phyloP scores from a whole-genome alignment of 1,140 invertebrate species.

The Brachionus angularis region DNA sequence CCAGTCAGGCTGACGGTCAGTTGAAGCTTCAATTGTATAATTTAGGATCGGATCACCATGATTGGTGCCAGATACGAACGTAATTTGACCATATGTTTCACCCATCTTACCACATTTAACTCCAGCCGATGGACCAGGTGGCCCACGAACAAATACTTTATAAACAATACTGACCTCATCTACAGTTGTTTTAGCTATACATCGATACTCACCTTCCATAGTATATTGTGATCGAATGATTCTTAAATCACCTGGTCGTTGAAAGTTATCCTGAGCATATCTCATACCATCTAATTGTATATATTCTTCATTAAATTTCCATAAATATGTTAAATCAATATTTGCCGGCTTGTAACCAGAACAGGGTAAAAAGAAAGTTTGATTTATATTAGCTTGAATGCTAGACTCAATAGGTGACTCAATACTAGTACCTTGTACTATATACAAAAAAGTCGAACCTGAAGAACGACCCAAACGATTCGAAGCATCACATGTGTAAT shows the following conservation, averaged over 20 bases:
- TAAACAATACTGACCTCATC: conserved; percentile 75
- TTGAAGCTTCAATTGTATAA: conserved; percentile 75
- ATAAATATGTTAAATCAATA: conserved; percentile 39
- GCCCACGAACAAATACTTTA: conserved; percentile 76
- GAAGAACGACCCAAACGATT: conserved; percentile 51
- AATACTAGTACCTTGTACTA: conserved; percentile 28
- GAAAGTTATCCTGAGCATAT: conserved; percentile 46
- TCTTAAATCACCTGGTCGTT: conserved; percentile 48
- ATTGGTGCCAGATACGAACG: conserved; percentile 44
- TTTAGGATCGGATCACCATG: conserved; percentile 48
- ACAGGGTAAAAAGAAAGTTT: conserved; percentile 40
- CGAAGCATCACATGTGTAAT: conserved; percentile 54
- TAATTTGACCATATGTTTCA: background rate
- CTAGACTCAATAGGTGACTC: conserved; percentile 14
- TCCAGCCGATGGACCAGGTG: conserved; percentile 33
- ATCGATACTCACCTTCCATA: conserved; percentile 59
- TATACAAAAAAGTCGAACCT: conserved; percentile 34
- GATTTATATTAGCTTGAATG: conserved; percentile 34
- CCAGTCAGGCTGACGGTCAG: conserved; percentile 81
- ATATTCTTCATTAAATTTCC: conserved; percentile 41
- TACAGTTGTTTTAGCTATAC: conserved; percentile 72
- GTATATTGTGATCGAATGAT: conserved; percentile 50
- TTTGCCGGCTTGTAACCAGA: background rate
- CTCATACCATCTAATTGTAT: background rate
- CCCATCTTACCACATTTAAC: conserved; percentile 48